Evolutionary conservation across 2,797 vertebrate species (phyloP).

Genomic region (Oreortyx pictus): DNA sequence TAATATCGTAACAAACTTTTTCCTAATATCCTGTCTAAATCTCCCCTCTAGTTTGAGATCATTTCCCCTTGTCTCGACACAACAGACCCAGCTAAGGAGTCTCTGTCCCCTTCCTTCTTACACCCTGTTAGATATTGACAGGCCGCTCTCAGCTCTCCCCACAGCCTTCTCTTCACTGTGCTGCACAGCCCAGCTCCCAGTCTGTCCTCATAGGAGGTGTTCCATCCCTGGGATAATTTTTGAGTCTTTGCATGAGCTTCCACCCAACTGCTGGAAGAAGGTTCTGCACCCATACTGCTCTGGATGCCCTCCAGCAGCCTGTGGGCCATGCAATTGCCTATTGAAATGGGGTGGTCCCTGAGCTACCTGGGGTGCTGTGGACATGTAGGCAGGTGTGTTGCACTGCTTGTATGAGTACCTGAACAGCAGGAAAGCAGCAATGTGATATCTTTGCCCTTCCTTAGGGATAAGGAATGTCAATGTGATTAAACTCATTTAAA

Average conservation of each 20-base stretch:
- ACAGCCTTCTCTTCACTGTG: no score
- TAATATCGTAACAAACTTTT: no score
- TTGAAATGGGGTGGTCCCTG: not conserved
- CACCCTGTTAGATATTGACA: no score
- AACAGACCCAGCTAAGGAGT: no score
- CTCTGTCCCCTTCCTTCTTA: no score
- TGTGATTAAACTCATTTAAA: not conserved
- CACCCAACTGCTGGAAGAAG: constrained; percentile 9
- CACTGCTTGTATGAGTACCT: accelerated
- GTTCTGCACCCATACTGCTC: not conserved
- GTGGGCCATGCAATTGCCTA: not conserved
- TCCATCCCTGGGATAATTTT: no score
- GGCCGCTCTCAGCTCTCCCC: no score
- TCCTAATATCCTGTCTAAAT: no score
- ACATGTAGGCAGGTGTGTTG: not conserved
- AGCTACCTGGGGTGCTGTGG: not conserved
- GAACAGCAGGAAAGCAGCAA: not conserved
- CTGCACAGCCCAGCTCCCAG: no score
- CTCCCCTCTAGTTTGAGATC: no score
- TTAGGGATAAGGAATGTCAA: not conserved
- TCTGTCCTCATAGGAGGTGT: no score
- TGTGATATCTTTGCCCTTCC: not conserved
- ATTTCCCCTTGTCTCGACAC: no score
- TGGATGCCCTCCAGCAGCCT: not conserved
- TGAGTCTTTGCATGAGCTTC: not conserved